These are phyloP conservation scores for Torymus aiolomorphi DNA, from an alignment of 2,888 invertebrate genomes.

Conservation along the genomic window DNA sequence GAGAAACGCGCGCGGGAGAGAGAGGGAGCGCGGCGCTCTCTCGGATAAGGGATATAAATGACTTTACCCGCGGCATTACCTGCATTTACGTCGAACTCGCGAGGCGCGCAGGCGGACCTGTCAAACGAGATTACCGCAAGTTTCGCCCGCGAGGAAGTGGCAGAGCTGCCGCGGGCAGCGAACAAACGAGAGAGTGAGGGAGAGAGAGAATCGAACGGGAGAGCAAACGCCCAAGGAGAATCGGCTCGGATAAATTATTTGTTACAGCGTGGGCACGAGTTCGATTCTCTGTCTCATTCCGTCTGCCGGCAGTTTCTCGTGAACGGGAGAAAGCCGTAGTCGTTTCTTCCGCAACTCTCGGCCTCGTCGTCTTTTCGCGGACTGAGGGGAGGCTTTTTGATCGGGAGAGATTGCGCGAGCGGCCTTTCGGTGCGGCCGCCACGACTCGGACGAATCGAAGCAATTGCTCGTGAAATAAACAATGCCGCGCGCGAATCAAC, in stretches of 20 bases:
- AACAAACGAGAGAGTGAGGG: constrained; percentile 13
- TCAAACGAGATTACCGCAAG: constrained; percentile 64
- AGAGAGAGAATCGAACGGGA: constrained; percentile 1
- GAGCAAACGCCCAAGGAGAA: not conserved
- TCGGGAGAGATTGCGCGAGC: not conserved
- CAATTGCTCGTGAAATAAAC: constrained; percentile 14
- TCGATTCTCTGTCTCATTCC: constrained; percentile 5
- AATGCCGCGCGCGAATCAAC: not conserved
- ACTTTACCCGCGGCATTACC: constrained; percentile 33
- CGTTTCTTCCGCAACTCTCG: not conserved
- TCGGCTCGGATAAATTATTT: constrained; percentile 27
- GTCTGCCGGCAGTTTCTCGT: not conserved
- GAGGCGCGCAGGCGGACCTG: constrained; percentile 43
- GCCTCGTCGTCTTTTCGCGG: too few relatives aligned
- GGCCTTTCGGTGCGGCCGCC: too few relatives aligned
- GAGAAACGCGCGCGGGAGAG: not conserved
- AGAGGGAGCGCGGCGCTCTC: not conserved
- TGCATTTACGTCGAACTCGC: constrained; percentile 53
- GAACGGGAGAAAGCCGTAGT: not conserved
- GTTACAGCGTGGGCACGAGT: not conserved
- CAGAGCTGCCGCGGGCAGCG: not conserved
- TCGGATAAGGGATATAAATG: constrained; percentile 56
- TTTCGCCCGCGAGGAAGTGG: constrained; percentile 47
- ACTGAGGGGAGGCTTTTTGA: not conserved
- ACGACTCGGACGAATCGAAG: too few relatives aligned